phyloP scores from a whole-genome alignment of 2,113 vertebrate species.

The Gopherus evgoodei region DNA sequence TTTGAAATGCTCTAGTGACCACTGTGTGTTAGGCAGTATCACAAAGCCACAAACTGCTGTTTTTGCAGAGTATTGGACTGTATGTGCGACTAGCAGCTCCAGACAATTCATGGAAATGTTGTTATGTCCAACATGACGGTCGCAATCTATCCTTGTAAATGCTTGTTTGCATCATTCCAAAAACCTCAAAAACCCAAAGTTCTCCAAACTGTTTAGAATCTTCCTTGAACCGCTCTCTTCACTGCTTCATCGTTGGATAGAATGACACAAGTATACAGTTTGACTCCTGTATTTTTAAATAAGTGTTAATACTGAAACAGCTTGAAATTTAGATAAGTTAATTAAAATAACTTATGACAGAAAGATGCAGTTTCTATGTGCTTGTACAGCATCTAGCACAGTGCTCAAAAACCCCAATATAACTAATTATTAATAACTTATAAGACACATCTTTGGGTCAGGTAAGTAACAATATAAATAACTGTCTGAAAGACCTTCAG shows the following conservation, averaged over 20 bases:
- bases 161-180: background rate
- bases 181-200: background rate
- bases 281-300: background rate
- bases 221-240: background rate
- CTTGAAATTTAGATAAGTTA: background rate
- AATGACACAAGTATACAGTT: background rate
- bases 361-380: background rate
- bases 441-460: background rate
- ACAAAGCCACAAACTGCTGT: background rate
- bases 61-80: background rate
- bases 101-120: background rate
- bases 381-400: background rate
- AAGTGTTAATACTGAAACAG: background rate
- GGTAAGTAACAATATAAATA: slow-evolving; percentile 4
- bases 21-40: background rate
- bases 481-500: background rate
- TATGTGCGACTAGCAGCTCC: background rate
- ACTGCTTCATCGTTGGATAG: background rate
- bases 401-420: background rate
- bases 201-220: background rate
- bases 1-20: background rate
- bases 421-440: background rate
- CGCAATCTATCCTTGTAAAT: background rate
- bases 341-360: background rate
- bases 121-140: background rate